A percentile compares a stretch with the other conserved stretches of the same genome.
Evolutionary conservation across 2,888 invertebrate genomes (phyloP).

Genomic region (Petrophora chlorosata): DNA sequence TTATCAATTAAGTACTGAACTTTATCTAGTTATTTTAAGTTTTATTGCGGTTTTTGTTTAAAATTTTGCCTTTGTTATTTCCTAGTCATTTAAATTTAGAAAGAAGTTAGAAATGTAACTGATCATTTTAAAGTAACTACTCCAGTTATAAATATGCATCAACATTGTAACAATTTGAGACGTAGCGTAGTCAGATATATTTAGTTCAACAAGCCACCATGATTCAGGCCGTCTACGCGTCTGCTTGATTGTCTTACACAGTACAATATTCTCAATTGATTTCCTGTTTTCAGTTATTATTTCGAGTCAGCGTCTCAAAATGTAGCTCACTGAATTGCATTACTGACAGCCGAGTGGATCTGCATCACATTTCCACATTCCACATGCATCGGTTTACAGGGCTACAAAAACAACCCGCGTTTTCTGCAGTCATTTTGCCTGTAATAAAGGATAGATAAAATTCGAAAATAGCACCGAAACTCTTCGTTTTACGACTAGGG

Average conservation of each 20-base stretch:
- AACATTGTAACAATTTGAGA: too few relatives aligned
- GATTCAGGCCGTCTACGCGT: conserved; percentile 5
- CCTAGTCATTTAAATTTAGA: too few relatives aligned
- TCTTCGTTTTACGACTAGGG: conserved; percentile 21
- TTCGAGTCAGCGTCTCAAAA: conserved; percentile 3
- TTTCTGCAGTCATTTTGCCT: background rate
- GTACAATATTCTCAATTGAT: conserved; percentile 14
- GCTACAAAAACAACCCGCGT: too few relatives aligned
- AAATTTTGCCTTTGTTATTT: too few relatives aligned
- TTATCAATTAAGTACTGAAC: conserved; percentile 4
- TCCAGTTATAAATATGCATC: too few relatives aligned
- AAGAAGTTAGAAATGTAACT: too few relatives aligned
- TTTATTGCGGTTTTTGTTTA: too few relatives aligned
- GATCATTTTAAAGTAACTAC: too few relatives aligned
- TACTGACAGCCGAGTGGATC: conserved; percentile 9
- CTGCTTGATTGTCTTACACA: conserved; percentile 24
- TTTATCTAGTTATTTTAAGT: background rate
- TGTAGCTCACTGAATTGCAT: too few relatives aligned
- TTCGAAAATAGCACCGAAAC: conserved; percentile 20
- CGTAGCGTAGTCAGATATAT: too few relatives aligned
- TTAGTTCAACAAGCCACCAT: conserved; percentile 18
- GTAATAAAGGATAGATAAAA: conserved; percentile 26
- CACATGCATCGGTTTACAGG: conserved; percentile 9
- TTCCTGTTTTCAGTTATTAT: conserved; percentile 14
- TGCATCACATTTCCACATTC: conserved; percentile 8